These are phyloP conservation scores for Microplitis deprimator DNA, from an alignment of 2,888 invertebrate species.

Conservation along the genomic window DNA sequence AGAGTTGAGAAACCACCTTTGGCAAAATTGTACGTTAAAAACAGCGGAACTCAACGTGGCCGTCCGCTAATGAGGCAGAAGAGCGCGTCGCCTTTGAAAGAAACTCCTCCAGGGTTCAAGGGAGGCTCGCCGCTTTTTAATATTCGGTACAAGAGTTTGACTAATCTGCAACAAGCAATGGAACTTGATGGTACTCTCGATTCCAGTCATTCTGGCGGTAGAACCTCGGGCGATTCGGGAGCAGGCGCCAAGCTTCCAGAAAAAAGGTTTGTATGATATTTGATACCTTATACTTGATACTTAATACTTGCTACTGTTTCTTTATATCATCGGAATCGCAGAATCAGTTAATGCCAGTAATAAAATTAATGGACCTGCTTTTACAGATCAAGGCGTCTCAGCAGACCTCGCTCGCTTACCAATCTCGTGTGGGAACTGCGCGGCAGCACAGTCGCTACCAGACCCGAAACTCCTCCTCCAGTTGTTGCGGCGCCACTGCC, in stretches of 20 bases:
- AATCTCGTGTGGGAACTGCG: conserved; percentile 87
- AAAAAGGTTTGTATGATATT: conserved; percentile 74
- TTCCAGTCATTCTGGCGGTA: conserved; percentile 90
- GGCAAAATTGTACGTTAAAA: conserved; percentile 85
- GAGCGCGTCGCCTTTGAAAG: conserved; percentile 81
- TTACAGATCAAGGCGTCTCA: conserved; percentile 79
- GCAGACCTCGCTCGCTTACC: conserved; percentile 87
- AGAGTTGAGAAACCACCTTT: conserved; percentile 76
- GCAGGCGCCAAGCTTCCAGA: conserved; percentile 85
- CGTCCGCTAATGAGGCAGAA: conserved; percentile 80
- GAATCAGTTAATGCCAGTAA: no score
- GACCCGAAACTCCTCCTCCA: conserved; percentile 68
- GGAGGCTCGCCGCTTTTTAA: conserved; percentile 85
- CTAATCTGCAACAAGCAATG: conserved; percentile 81
- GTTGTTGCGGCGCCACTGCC: conserved; percentile 69
- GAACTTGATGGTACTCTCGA: conserved; percentile 86
- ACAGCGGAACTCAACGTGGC: conserved; percentile 78
- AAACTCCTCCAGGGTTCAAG: conserved; percentile 79
- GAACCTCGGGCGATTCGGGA: conserved; percentile 88
- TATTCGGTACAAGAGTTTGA: conserved; percentile 77
- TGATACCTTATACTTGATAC: not conserved
- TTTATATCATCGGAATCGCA: not conserved
- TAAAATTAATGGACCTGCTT: not conserved
- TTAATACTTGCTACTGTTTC: not conserved
- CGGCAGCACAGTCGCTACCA: conserved; percentile 66